A percentile compares a stretch with the other conserved stretches of the same genome.
These are phyloP conservation scores for Digitonthophagus gazella DNA, from an alignment of 2,888 invertebrate species.

Conservation along the genomic window DNA sequence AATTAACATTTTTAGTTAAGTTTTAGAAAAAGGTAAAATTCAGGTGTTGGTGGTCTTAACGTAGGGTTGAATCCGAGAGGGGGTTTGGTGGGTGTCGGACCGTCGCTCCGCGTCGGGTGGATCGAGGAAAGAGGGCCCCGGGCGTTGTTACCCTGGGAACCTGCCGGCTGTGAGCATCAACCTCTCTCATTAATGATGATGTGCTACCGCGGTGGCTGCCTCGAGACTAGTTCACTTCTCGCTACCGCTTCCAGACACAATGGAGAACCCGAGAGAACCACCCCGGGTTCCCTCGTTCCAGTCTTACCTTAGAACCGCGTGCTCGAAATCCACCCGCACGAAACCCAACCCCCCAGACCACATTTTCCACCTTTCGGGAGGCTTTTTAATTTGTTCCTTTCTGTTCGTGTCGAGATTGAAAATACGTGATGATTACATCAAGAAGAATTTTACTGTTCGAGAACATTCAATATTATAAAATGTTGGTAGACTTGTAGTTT, in stretches of 20 bases:
- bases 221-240: constrained; percentile 72
- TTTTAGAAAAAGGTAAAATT: neutral
- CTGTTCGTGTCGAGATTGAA: too few relatives aligned
- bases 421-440: too few relatives aligned
- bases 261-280: neutral
- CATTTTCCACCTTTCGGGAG: too few relatives aligned
- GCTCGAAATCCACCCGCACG: too few relatives aligned
- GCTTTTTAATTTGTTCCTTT: too few relatives aligned
- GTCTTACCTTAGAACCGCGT: too few relatives aligned
- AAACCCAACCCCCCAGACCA: too few relatives aligned
- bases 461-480: too few relatives aligned
- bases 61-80: constrained; percentile 38
- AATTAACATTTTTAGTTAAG: neutral
- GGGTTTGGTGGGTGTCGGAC: constrained; percentile 34
- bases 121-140: constrained; percentile 35
- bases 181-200: constrained; percentile 75
- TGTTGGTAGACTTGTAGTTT: too few relatives aligned
- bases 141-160: constrained; percentile 42
- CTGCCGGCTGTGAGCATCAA: constrained; percentile 43
- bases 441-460: too few relatives aligned
- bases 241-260: neutral
- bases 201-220: constrained; percentile 59
- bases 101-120: constrained; percentile 25
- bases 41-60: neutral
- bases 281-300: too few relatives aligned